phyloP scores from a whole-genome alignment of 2,888 invertebrate species.

The Pyrocoelia pectoralis region DNA sequence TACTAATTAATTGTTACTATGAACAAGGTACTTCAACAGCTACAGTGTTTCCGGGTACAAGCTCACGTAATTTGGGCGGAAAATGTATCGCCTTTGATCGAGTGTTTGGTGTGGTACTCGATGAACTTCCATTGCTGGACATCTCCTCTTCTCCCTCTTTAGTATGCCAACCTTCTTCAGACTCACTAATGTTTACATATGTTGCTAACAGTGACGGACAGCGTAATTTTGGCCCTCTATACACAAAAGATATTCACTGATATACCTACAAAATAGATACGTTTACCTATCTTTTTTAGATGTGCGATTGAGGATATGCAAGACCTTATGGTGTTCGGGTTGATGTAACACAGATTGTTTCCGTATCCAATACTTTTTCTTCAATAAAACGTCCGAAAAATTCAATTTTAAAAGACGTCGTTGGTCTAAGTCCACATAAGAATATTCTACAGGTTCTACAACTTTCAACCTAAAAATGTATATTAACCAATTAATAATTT shows the following conservation, averaged over 20 bases:
- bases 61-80: conserved; percentile 55
- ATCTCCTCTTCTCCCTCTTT: conserved; percentile 54
- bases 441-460: conserved; percentile 86
- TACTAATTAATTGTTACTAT: no score
- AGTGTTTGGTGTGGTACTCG: conserved; percentile 47
- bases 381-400: conserved; percentile 76
- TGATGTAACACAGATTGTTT: conserved; percentile 61
- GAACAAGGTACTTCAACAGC: conserved; percentile 54
- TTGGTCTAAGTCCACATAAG: conserved; percentile 89
- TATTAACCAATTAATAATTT: neutral
- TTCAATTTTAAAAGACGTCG: conserved; percentile 83
- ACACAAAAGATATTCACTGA: neutral
- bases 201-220: conserved; percentile 30
- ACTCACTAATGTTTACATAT: conserved; percentile 33
- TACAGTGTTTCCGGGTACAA: conserved; percentile 53
- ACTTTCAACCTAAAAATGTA: conserved; percentile 74
- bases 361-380: conserved; percentile 80
- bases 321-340: conserved; percentile 51
- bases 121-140: conserved; percentile 52
- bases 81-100: conserved; percentile 50
- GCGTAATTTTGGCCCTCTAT: conserved; percentile 30
- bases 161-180: conserved; percentile 58
- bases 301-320: conserved; percentile 47
- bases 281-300: conserved; percentile 33
- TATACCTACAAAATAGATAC: neutral